Evolutionary conservation across 2,797 vertebrate genomes (phyloP).

Genomic region (Scyliorhinus canicula): DNA sequence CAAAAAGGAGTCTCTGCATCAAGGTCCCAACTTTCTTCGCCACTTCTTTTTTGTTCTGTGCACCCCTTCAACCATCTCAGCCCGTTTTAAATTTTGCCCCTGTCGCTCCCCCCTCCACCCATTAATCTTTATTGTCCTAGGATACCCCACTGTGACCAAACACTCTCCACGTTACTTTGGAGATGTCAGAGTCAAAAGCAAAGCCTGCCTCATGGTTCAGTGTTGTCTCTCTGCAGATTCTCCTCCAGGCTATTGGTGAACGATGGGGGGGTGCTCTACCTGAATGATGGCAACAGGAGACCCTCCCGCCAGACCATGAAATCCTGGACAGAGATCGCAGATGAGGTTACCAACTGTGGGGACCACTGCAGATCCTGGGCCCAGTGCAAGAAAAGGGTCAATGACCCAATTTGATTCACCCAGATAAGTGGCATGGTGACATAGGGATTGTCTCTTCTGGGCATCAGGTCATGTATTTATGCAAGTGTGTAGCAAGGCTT

Average conservation of each 20-base stretch:
- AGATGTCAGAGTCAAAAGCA: not conserved
- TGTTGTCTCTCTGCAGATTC: not conserved
- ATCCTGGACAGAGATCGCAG: not conserved
- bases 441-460: not conserved
- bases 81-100: too few relatives aligned
- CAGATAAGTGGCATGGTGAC: not conserved
- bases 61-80: too few relatives aligned
- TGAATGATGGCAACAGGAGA: not conserved
- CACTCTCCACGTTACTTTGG: not conserved
- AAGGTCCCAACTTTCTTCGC: too few relatives aligned
- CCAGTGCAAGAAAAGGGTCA: not conserved
- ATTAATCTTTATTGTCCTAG: too few relatives aligned
- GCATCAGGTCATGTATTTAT: not conserved
- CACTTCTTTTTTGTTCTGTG: too few relatives aligned
- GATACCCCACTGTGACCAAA: not conserved
- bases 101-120: too few relatives aligned
- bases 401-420: not conserved
- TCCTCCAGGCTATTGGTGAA: not conserved
- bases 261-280: not conserved
- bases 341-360: not conserved
- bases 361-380: not conserved
- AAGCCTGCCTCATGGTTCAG: not conserved
- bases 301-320: too few relatives aligned
- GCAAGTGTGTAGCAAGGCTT: too few relatives aligned
- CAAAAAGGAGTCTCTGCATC: too few relatives aligned